Base-by-base conservation (phyloP, 2,797 vertebrate species). In the Oreortyx pictus region DNA sequence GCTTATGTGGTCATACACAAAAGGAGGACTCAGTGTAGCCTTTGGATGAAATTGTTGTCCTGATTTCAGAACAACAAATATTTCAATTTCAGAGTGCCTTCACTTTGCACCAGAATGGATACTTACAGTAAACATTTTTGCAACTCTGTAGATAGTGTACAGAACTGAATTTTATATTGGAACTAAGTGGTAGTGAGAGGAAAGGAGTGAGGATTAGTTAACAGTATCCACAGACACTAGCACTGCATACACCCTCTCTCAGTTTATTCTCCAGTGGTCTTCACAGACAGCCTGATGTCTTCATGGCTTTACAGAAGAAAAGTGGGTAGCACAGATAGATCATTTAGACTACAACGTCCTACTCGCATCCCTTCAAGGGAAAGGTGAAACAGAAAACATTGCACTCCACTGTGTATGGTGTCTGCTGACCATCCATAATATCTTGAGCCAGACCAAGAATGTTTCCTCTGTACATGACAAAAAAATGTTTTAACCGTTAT, bases 191-290 rank as follows among this genome's bases (percentile, higher is more conserved):
- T 37, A 70, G 24, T 23, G n/a, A 72, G 66, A 61, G 23, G 8
- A 25, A 0, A 0, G 5, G 4, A 16, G 2, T 25, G 27, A 22
- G 2, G 31, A 81, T 7, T 64, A 4, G 1, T 65, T 41, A 61
- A 25, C 13, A 41, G 39, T 41, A 66, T 16, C 31, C 44, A 52
- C 5, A 72, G 39, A 47, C 11, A 46, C 13, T 11, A 64, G 47
- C 2, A 2, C 7, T 60, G 12, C 49, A 52, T 23, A 41, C 3
- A 33, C 12, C 33, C 41, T 37, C 50, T 31, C 52, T 31, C 14
- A 33, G 4, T 12, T 20, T 50, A 0, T 52, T 39, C 24, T 70
- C 25, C 56, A 43, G 33, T 18, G 7, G 57, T 17, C 27, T 74
- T 82, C 50, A 60, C n/a, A 31, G 35, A 6, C 23, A 65, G 10